Base-by-base conservation (phyloP, 2,888 invertebrate species). In the Rhogogaster chlorosoma region DNA sequence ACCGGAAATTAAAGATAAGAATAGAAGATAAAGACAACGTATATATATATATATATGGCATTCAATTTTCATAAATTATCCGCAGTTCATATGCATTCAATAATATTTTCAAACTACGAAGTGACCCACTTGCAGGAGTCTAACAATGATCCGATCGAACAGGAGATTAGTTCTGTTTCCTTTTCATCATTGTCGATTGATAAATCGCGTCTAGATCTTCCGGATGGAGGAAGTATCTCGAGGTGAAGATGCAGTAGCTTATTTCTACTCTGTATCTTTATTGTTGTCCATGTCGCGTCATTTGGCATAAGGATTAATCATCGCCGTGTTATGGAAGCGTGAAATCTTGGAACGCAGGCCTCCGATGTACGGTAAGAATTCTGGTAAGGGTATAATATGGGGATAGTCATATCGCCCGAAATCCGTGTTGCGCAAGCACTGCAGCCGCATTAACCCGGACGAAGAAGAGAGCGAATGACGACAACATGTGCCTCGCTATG, bases 361-460 rank as follows among this genome's bases (percentile, higher is more conserved):
- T 15, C 1, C 10, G 53, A 77, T 38, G 10, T 53, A 53, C 53
- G 26, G 77, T 29, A 77, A 53, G 22, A 77, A 77, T 77, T 53
- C 77, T 77, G 2, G 67, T 18, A 5, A 32, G 26, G 67, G 67
- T 22, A 32, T 10, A n/a, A 42, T 42, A 73, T 42, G n/a, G n/a
- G n/a, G 42, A 36, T 71, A 42, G 15, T 22, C 22, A 42, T 73
- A 73, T 73, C 22, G n/a, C n/a, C 57, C n/a, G 22, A 61, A 80
- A 80, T 80, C 80, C 80, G 80, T 80, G 80, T 80, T 61, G 80
- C 80, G 80, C 80, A 80, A 80, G 80, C 80, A 80, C 36, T 80
- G 80, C 80, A 61, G 61, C 57, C 36, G 57, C 80, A 61, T 38
- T 61, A 77, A 77, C 49, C 77, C 77, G 53, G 77, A 75, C 75